phyloP scores from a whole-genome alignment of 2,113 vertebrate species.

The Labeo catla region DNA sequence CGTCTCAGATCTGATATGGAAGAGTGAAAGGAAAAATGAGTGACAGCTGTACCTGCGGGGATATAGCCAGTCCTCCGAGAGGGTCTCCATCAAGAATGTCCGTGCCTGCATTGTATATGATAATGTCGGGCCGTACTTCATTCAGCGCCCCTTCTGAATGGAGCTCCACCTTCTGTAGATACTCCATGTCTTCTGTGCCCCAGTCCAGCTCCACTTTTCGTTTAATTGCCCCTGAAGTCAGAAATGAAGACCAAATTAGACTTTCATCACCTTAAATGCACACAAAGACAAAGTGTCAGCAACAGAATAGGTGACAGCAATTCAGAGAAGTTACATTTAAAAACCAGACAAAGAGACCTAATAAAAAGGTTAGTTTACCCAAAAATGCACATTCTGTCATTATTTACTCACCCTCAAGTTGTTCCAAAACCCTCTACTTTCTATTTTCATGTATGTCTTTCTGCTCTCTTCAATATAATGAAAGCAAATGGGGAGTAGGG shows the following conservation, averaged over 20 bases:
- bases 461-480: neutral
- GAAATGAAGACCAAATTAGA: slow-evolving; percentile 3
- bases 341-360: neutral
- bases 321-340: neutral
- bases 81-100: slow-evolving; percentile 92
- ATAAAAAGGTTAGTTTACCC: neutral
- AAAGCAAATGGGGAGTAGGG: neutral
- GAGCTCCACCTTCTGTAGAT: slow-evolving; percentile 87
- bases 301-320: neutral
- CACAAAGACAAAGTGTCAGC: slow-evolving; percentile 26
- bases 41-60: slow-evolving; percentile 81
- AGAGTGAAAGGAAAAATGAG: neutral
- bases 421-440: neutral
- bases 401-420: too few species aligned
- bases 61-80: slow-evolving; percentile 90
- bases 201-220: slow-evolving; percentile 92
- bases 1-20: neutral
- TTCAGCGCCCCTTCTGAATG: slow-evolving; percentile 83
- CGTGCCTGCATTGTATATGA: slow-evolving; percentile 93
- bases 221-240: slow-evolving; percentile 86
- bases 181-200: slow-evolving; percentile 90
- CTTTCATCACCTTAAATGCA: slow-evolving; percentile 51
- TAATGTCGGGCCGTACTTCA: slow-evolving; percentile 83
- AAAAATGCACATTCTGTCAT: neutral
- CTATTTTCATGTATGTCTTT: neutral